Percentiles rank a stretch among this genome's conserved stretches.
Evolutionary conservation across 1,140 invertebrate genomes (phyloP).

Genomic region (Papilio xuthus): DNA sequence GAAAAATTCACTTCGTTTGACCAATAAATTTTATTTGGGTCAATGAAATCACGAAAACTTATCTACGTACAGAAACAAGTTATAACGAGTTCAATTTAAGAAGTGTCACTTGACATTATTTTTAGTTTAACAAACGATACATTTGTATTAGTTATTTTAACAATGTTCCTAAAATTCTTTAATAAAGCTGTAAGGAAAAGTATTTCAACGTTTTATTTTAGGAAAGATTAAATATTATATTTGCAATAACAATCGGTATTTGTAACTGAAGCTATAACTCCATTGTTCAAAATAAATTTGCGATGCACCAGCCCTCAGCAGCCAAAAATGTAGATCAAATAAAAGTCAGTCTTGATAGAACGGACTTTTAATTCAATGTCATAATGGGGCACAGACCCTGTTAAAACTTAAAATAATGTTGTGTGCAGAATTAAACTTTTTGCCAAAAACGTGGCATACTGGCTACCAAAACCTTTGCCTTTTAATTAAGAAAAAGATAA

Average conservation of each 20-base stretch:
- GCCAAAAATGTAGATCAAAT: background rate
- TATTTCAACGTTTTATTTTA: background rate
- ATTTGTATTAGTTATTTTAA: background rate
- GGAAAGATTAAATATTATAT: background rate
- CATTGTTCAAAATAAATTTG: conserved; percentile 1
- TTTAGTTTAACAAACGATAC: background rate
- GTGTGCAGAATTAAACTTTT: too few relatives aligned
- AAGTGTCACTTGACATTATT: background rate
- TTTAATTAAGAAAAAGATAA: too few relatives aligned
- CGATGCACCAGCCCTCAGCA: background rate
- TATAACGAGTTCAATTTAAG: background rate
- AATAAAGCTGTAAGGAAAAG: too few relatives aligned
- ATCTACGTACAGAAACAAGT: background rate
- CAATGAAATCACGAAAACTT: conserved; percentile 1
- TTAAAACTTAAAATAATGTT: background rate
- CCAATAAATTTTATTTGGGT: background rate
- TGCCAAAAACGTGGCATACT: too few relatives aligned
- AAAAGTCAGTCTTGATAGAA: background rate
- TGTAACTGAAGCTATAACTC: too few relatives aligned
- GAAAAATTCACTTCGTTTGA: background rate
- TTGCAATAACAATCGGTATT: too few relatives aligned
- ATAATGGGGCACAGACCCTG: background rate
- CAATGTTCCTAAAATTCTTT: background rate
- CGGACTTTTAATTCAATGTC: background rate
- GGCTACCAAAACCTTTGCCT: too few relatives aligned